A percentile compares a stretch with the other conserved stretches of the same genome.
Evolutionary conservation across 1,140 invertebrate species (phyloP).

Genomic region (Episyrphus balteatus): DNA sequence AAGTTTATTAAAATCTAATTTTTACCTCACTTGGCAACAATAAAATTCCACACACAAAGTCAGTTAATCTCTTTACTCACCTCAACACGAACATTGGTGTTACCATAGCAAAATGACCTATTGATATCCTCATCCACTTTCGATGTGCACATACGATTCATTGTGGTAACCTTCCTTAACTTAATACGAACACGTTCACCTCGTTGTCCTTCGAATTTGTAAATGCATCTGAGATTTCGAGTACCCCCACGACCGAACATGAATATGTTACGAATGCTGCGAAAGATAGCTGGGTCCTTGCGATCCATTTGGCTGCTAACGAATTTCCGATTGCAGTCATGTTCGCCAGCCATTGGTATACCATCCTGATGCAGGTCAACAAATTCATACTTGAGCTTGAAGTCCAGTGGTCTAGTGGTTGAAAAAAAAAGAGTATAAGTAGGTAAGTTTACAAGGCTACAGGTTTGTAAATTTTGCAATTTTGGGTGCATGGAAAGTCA

Average conservation of each 20-base stretch:
- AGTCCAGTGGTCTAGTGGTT: conserved; percentile 63
- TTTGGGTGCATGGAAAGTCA: background rate
- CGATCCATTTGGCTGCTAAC: conserved; percentile 47
- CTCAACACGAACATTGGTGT: conserved; percentile 35
- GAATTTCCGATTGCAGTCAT: conserved; percentile 42
- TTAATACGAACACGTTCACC: conserved; percentile 63
- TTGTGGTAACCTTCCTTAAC: conserved; percentile 52
- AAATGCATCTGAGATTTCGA: conserved; percentile 71
- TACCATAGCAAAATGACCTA: conserved; percentile 56
- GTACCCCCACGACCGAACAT: conserved; percentile 74
- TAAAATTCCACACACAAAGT: too few relatives aligned
- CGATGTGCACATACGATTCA: conserved; percentile 52
- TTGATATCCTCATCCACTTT: conserved; percentile 52
- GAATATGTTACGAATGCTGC: conserved; percentile 68
- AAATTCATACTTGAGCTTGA: conserved; percentile 80
- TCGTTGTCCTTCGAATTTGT: conserved; percentile 69
- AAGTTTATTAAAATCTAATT: too few relatives aligned
- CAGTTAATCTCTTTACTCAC: background rate
- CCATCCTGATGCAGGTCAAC: conserved; percentile 78
- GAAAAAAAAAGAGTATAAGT: conserved; percentile 1
- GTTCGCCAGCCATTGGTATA: conserved; percentile 49
- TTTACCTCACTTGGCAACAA: too few relatives aligned
- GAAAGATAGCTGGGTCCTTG: conserved; percentile 48
- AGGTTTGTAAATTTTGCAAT: background rate
- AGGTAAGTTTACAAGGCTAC: background rate